Conservation (phyloP, 2,797 vertebrate species). For the Enteromius mattozi region DNA sequence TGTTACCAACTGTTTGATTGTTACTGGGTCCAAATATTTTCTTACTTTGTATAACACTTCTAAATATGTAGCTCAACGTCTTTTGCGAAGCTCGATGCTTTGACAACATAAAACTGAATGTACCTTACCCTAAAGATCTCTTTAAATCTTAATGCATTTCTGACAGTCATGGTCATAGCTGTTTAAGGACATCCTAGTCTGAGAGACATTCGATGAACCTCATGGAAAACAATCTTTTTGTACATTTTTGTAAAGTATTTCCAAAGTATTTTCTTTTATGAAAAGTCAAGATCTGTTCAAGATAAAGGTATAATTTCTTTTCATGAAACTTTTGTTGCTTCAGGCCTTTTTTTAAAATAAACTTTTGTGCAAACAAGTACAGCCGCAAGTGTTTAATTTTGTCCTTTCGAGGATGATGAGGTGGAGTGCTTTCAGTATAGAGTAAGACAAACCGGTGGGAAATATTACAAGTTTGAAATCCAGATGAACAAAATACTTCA, state of each 20-base stretch:
- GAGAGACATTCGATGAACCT: slow-evolving; percentile 11
- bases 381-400: background rate
- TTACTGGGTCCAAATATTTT: slow-evolving; percentile 47
- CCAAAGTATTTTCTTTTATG: slow-evolving; percentile 42
- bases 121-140: slow-evolving; percentile 20
- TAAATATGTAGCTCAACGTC: slow-evolving; percentile 10
- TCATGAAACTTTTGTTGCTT: slow-evolving; percentile 34
- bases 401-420: background rate
- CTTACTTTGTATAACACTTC: slow-evolving; percentile 8
- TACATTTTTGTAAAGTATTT: slow-evolving; percentile 55
- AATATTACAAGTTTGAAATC: background rate
- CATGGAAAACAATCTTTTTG: slow-evolving; percentile 40
- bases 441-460: background rate
- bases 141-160: slow-evolving; percentile 1
- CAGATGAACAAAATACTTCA: slow-evolving; percentile 72
- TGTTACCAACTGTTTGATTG: slow-evolving; percentile 13
- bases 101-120: slow-evolving; percentile 39
- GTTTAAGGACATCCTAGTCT: background rate
- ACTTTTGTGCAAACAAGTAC: slow-evolving; percentile 26
- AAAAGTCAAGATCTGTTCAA: slow-evolving; percentile 21
- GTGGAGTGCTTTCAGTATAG: background rate
- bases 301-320: slow-evolving; percentile 36
- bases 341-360: slow-evolving; percentile 36
- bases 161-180: background rate
- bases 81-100: slow-evolving; percentile 16